phyloP scores from a whole-genome alignment of 2,113 vertebrate species.

The Aphelocoma coerulescens region DNA sequence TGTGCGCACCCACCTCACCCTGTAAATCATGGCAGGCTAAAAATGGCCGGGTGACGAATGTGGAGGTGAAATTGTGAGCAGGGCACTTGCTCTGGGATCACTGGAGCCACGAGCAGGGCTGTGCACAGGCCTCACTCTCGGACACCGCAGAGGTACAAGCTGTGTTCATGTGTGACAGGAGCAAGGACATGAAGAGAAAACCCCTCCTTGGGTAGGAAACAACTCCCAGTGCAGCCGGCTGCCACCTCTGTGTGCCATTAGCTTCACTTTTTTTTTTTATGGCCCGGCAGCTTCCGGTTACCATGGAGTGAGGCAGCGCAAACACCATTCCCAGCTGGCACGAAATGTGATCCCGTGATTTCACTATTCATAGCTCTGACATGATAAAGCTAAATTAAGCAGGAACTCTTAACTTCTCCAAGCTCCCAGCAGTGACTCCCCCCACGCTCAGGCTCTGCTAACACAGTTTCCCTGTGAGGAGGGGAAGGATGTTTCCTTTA shows the following conservation, averaged over 20 bases:
- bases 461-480: not conserved
- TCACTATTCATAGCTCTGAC: conserved; percentile 53
- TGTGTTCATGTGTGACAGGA: rapidly evolving
- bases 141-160: not conserved
- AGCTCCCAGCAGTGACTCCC: not conserved
- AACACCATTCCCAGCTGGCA: conserved; percentile 48
- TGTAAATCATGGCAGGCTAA: not conserved
- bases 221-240: not conserved
- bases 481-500: not conserved
- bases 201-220: not conserved
- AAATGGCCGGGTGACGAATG: not conserved
- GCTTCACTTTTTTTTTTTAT: too few species aligned
- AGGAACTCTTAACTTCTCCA: not conserved
- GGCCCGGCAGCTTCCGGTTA: conserved; percentile 30
- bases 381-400: conserved; percentile 42
- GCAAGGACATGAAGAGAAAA: not conserved
- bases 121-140: rapidly evolving
- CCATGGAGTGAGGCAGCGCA: conserved; percentile 19
- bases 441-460: not conserved
- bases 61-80: not conserved
- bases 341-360: conserved; percentile 18
- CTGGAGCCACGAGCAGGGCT: not conserved
- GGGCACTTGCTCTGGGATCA: not conserved
- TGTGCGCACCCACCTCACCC: not conserved
- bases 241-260: not conserved